A percentile compares a stretch with the other conserved stretches of the same genome.
phyloP scores from a whole-genome alignment of 1,140 invertebrate genomes.

The Marisa cornuarietis region DNA sequence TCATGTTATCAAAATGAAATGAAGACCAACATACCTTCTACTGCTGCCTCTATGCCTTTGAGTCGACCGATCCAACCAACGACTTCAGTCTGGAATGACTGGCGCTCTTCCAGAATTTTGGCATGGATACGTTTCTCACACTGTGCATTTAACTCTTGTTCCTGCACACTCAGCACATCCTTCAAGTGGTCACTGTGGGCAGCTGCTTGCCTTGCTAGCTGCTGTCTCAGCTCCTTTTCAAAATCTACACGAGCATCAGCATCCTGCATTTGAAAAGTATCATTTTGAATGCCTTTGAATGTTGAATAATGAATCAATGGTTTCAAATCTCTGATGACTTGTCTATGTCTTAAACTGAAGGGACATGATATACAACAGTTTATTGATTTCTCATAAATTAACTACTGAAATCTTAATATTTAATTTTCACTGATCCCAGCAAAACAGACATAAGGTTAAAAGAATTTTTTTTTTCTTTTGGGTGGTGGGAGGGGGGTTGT shows the following conservation, averaged over 20 bases:
- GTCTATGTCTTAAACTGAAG: too few relatives aligned
- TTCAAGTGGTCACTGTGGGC: conserved; percentile 86
- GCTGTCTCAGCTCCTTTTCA: conserved; percentile 79
- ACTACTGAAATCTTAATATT: too few relatives aligned
- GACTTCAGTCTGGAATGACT: conserved; percentile 79
- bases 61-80: conserved; percentile 83
- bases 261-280: conserved; percentile 65
- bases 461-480: too few relatives aligned
- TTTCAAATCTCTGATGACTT: too few relatives aligned
- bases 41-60: conserved; percentile 85
- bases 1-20: not conserved
- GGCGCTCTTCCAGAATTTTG: conserved; percentile 70
- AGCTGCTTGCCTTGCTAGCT: conserved; percentile 82
- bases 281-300: too few relatives aligned
- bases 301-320: too few relatives aligned
- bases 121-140: conserved; percentile 75
- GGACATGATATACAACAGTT: too few relatives aligned
- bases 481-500: too few relatives aligned
- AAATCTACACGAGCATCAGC: conserved; percentile 73
- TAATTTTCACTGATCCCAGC: too few relatives aligned
- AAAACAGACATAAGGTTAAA: too few relatives aligned
- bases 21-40: conserved; percentile 77
- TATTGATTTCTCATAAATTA: too few relatives aligned
- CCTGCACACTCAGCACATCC: conserved; percentile 75
- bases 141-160: conserved; percentile 75